Percentiles rank a stretch among this genome's conserved stretches.
phyloP scores from a whole-genome alignment of 2,113 vertebrate species.

The Eulacestoma nigropectus region DNA sequence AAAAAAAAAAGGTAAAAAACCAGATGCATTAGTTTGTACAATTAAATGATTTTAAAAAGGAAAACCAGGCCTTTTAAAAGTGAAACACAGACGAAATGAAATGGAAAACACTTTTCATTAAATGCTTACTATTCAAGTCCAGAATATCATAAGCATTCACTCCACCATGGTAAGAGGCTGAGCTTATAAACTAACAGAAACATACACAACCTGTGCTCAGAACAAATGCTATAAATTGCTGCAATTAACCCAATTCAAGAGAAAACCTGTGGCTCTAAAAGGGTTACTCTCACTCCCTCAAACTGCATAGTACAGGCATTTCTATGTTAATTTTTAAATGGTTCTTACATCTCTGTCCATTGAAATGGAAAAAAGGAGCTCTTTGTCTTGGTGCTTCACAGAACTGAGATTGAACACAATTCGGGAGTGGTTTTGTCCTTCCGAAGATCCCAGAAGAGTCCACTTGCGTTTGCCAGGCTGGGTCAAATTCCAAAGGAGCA shows the following conservation, averaged over 20 bases:
- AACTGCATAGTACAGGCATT: neutral
- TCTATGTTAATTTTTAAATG: neutral
- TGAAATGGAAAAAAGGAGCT: constrained; percentile 90
- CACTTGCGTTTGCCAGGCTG: constrained; percentile 84
- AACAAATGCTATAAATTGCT: neutral
- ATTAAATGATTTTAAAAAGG: neutral
- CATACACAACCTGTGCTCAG: neutral
- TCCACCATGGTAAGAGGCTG: neutral
- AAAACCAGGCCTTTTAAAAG: neutral
- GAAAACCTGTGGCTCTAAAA: neutral
- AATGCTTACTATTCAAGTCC: neutral
- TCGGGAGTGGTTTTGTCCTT: constrained; percentile 89
- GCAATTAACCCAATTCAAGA: neutral
- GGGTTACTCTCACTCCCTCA: neutral
- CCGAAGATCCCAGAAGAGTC: constrained; percentile 79
- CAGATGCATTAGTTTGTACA: neutral
- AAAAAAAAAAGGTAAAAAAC: rapidly evolving
- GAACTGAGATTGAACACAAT: constrained; percentile 92
- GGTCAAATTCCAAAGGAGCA: constrained; percentile 88
- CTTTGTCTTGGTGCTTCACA: constrained; percentile 64
- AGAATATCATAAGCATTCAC: neutral
- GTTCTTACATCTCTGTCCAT: constrained; percentile 91
- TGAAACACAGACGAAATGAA: neutral
- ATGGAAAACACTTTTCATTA: neutral
- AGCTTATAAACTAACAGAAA: neutral